Evolutionary conservation across 2,113 vertebrate genomes (phyloP).

Genomic region (Psilopsiagon aymara): DNA sequence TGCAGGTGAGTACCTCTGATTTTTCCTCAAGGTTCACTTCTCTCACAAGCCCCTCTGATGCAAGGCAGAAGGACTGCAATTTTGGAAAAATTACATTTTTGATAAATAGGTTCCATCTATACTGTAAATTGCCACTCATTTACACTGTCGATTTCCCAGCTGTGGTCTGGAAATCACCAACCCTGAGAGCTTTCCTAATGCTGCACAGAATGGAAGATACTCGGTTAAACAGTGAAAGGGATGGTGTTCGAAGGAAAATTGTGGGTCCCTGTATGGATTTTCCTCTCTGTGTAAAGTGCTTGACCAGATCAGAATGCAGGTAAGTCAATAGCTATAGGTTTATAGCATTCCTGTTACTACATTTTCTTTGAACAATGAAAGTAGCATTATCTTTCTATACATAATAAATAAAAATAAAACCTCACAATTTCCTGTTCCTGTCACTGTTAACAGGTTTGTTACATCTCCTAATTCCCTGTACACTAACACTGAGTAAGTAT

Average conservation of each 20-base stretch:
- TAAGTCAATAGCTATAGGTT: background rate
- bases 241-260: background rate
- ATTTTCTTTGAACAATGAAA: background rate
- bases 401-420: background rate
- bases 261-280: background rate
- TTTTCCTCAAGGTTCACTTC: background rate
- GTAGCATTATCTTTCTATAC: background rate
- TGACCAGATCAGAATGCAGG: background rate
- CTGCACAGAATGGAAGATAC: background rate
- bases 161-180: background rate
- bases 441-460: background rate
- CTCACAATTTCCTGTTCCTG: background rate
- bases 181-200: background rate
- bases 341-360: background rate
- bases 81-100: background rate
- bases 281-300: background rate
- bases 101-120: background rate
- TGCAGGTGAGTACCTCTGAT: background rate
- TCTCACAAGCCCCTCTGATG: background rate
- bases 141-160: background rate
- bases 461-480: background rate
- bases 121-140: background rate
- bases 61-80: background rate
- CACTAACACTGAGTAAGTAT: background rate
- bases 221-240: background rate